phyloP scores from a whole-genome alignment of 1,140 invertebrate genomes.

The Meloidogyne floridensis region DNA sequence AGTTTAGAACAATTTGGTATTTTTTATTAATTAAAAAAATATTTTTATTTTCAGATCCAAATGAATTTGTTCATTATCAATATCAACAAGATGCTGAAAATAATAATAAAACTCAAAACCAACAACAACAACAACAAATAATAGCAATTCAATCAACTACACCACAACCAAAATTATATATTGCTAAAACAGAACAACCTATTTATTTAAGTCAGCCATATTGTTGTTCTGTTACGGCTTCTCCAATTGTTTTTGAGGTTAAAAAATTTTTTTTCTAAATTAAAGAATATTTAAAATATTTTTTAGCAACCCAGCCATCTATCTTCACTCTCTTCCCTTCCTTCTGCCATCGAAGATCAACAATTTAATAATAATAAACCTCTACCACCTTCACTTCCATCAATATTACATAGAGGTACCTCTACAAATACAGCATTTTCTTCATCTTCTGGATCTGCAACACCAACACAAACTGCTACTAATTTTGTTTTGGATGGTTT shows the following conservation, averaged over 20 bases:
- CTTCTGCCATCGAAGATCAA: not conserved
- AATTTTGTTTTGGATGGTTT: not conserved
- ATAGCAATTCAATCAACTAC: not conserved
- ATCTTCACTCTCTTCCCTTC: not conserved
- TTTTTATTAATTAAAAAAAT: not conserved
- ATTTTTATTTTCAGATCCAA: not conserved
- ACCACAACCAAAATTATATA: not conserved
- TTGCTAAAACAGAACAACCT: not conserved
- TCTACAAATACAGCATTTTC: conserved; percentile 5
- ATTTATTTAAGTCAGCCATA: conserved; percentile 4
- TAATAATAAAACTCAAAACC: conserved; percentile 6
- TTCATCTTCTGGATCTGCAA: conserved; percentile 26
- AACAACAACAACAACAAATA: not conserved
- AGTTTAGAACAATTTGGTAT: conserved; percentile 47
- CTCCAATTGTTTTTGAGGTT: conserved; percentile 7
- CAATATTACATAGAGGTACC: not conserved
- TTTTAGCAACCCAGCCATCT: conserved; percentile 1
- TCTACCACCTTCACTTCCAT: not conserved
- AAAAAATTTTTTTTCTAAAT: not conserved
- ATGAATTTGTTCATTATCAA: conserved; percentile 7
- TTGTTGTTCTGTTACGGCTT: not conserved
- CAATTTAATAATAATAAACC: not conserved
- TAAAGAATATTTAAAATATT: not conserved
- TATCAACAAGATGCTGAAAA: not conserved
- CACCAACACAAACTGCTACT: conserved; percentile 18